Evolutionary conservation across 2,888 invertebrate species (phyloP).

Genomic region (Lycaena phlaeas): DNA sequence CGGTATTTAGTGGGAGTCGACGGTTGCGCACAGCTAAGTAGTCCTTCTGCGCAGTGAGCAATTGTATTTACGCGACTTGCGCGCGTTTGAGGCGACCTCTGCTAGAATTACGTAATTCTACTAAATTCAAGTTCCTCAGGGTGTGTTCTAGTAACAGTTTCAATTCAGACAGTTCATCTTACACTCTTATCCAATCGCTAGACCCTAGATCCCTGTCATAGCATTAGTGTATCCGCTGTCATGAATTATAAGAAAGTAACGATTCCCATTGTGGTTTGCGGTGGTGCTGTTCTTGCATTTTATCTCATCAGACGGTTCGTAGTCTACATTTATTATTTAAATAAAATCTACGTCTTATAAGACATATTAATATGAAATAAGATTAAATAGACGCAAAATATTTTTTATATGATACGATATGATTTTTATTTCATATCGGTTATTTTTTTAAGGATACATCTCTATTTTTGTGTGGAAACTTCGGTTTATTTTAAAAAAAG

Average conservation of each 20-base stretch:
- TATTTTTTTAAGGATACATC: slow-evolving; percentile 12
- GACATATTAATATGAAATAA: too few relatives aligned
- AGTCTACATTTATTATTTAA: slow-evolving; percentile 20
- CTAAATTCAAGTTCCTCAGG: slow-evolving; percentile 50
- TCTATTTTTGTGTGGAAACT: too few relatives aligned
- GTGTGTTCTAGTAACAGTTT: slow-evolving; percentile 60
- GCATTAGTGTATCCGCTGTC: slow-evolving; percentile 31
- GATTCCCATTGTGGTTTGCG: slow-evolving; percentile 65
- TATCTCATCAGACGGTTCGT: slow-evolving; percentile 71
- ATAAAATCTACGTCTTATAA: not conserved
- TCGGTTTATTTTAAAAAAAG: not conserved
- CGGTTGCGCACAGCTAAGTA: slow-evolving; percentile 51
- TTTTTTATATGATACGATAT: not conserved
- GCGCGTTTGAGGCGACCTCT: slow-evolving; percentile 70
- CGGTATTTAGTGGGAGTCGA: slow-evolving; percentile 55
- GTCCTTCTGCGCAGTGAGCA: slow-evolving; percentile 65
- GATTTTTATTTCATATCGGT: not conserved
- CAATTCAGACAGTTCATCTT: slow-evolving; percentile 40
- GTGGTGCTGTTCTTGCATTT: slow-evolving; percentile 66
- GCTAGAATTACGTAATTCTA: slow-evolving; percentile 67
- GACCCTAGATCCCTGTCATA: slow-evolving; percentile 27
- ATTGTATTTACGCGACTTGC: slow-evolving; percentile 68
- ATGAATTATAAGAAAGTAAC: slow-evolving; percentile 69
- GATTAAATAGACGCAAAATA: not conserved
- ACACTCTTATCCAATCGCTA: slow-evolving; percentile 35